phyloP scores from a whole-genome alignment of 2,797 vertebrate species.

The Falco cherrug region DNA sequence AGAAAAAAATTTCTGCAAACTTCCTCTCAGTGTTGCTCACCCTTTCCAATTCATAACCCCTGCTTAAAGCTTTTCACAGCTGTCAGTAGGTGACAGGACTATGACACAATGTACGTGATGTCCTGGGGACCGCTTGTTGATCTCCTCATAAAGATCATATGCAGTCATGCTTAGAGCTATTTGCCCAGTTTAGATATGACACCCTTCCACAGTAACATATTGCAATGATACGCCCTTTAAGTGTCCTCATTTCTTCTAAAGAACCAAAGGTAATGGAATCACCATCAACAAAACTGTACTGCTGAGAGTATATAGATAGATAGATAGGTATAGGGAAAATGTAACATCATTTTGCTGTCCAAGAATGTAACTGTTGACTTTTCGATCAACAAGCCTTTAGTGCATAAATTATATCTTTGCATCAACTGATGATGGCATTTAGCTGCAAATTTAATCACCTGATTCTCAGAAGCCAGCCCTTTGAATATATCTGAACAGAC shows the following conservation, averaged over 20 bases:
- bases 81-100: neutral
- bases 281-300: neutral
- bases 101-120: neutral
- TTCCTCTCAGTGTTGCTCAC: neutral
- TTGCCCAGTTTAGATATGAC: neutral
- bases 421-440: rapidly evolving
- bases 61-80: neutral
- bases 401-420: neutral
- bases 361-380: neutral
- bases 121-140: neutral
- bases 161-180: neutral
- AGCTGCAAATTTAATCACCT: neutral
- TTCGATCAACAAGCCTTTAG: neutral
- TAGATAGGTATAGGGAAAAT: neutral
- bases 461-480: neutral
- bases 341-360: neutral
- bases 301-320: neutral
- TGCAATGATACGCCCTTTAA: neutral
- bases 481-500: neutral
- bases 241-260: neutral
- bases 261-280: neutral
- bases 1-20: neutral
- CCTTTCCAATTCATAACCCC: neutral
- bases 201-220: neutral
- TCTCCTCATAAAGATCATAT: neutral